These are phyloP conservation scores for Callocephalon fimbriatum DNA, from an alignment of 2,113 vertebrate genomes.

Conservation along the genomic window DNA sequence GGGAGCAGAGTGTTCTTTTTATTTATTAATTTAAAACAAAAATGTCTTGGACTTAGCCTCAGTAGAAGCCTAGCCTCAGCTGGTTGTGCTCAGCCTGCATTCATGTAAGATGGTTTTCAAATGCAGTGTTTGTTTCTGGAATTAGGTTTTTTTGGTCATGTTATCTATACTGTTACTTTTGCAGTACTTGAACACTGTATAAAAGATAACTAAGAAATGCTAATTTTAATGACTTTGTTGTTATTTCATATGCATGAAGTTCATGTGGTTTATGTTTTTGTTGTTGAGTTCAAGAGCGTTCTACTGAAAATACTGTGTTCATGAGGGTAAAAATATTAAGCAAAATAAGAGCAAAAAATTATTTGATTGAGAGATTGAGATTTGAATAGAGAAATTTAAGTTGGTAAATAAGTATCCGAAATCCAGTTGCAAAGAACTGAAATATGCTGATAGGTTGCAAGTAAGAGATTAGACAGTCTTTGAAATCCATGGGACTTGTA, in stretches of 20 bases:
- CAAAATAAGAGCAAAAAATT: background rate
- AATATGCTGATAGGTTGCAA: background rate
- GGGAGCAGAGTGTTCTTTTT: background rate
- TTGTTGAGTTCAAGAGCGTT: background rate
- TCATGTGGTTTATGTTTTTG: background rate
- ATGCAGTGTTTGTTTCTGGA: background rate
- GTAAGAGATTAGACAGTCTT: background rate
- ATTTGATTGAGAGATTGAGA: background rate
- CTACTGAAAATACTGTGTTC: background rate
- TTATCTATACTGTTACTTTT: background rate
- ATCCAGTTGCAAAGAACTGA: background rate
- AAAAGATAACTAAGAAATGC: background rate
- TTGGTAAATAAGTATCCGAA: background rate
- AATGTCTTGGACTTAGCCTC: background rate
- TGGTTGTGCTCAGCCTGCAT: background rate
- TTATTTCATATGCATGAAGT: background rate
- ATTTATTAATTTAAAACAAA: background rate
- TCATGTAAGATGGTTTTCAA: background rate
- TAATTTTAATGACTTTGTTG: background rate
- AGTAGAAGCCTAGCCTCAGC: background rate
- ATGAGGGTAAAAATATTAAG: background rate
- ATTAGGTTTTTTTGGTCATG: fast-evolving
- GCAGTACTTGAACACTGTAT: background rate
- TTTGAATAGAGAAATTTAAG: background rate
- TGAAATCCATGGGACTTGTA: background rate